Evolutionary conservation across 2,113 vertebrate genomes (phyloP).

Genomic region (Sinocyclocheilus rhinocerous): DNA sequence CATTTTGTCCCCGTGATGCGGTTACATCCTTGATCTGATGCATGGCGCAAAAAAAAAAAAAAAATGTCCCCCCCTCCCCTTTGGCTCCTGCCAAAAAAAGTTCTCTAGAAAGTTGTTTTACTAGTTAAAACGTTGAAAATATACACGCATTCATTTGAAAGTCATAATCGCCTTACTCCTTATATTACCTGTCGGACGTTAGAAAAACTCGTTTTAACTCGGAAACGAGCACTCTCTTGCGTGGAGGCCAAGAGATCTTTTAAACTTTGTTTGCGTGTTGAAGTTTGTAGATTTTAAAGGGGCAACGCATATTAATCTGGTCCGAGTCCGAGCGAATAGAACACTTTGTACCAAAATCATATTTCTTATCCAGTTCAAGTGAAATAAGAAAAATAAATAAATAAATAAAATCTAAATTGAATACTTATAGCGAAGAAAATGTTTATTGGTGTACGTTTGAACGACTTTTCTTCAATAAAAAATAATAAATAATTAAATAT

Average conservation of each 20-base stretch:
- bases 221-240: constrained; percentile 13
- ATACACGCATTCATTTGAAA: not conserved
- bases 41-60: not conserved
- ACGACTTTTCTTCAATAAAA: too few relatives aligned
- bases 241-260: constrained; percentile 35
- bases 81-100: constrained; percentile 40
- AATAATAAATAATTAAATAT: too few relatives aligned
- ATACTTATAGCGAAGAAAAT: too few relatives aligned
- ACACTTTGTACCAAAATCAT: not conserved
- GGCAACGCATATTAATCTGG: constrained; percentile 43
- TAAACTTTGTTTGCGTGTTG: constrained; percentile 54
- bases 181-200: not conserved
- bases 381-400: not conserved
- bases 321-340: not conserved
- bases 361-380: not conserved
- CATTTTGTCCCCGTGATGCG: too few relatives aligned
- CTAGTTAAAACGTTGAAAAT: not conserved
- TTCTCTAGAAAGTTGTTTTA: constrained; percentile 55
- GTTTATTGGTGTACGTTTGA: too few relatives aligned
- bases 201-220: not conserved
- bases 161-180: too few relatives aligned
- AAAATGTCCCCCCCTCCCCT: too few relatives aligned
- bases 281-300: constrained; percentile 57
- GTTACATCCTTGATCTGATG: too few relatives aligned
- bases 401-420: not conserved